These are phyloP conservation scores for Lynx canadensis DNA, from an alignment of 2,113 vertebrate genomes.

Conservation along the genomic window DNA sequence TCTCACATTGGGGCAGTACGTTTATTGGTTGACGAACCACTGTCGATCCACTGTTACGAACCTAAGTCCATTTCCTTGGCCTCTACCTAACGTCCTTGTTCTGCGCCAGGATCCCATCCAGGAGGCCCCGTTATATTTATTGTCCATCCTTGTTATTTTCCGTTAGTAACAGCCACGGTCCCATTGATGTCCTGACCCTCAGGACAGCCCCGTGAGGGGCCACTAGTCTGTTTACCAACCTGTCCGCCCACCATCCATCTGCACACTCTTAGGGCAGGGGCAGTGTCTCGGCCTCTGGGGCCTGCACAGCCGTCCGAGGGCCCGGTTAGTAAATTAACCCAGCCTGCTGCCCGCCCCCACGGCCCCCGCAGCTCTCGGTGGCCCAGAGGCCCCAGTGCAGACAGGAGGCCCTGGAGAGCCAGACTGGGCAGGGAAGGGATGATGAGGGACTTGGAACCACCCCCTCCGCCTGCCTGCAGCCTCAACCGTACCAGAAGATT, in stretches of 20 bases:
- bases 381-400: neutral
- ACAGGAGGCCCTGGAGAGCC: neutral
- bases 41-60: rapidly evolving
- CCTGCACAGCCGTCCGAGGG: neutral
- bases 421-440: neutral
- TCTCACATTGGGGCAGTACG: rapidly evolving
- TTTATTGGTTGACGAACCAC: neutral
- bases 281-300: neutral
- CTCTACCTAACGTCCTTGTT: neutral
- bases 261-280: neutral
- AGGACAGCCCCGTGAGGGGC: neutral
- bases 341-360: neutral
- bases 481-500: neutral
- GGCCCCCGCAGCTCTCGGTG: neutral
- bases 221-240: neutral
- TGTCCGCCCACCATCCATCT: rapidly evolving
- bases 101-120: neutral
- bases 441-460: neutral
- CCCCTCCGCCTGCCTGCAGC: neutral
- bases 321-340: neutral
- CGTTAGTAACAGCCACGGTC: rapidly evolving
- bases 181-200: too few relatives aligned
- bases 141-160: rapidly evolving
- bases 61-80: neutral
- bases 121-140: neutral